These are phyloP conservation scores for Drosophila watanabei DNA, from an alignment of 1,140 invertebrate species.

Conservation along the genomic window DNA sequence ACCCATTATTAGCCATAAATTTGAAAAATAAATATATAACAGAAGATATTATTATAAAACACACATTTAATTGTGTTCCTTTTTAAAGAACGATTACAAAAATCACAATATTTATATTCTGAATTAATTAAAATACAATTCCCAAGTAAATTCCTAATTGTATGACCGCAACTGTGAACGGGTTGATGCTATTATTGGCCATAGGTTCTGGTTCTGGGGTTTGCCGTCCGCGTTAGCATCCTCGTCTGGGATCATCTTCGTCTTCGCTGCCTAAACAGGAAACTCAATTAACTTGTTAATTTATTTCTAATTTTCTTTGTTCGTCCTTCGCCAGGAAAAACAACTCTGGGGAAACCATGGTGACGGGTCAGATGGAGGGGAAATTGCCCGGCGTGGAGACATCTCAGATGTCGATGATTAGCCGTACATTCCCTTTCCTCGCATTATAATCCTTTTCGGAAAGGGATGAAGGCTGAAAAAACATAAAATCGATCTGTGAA, in stretches of 20 bases:
- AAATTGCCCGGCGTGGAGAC: not conserved
- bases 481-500: not conserved
- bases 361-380: conserved; percentile 2
- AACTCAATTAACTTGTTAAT: conserved; percentile 83
- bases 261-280: conserved; percentile 58
- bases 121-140: not conserved
- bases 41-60: too few species aligned
- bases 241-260: conserved; percentile 10
- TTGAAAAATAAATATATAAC: too few species aligned
- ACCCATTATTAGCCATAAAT: not conserved
- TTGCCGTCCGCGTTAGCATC: not conserved
- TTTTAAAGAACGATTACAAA: not conserved
- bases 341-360: conserved; percentile 29
- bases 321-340: conserved; percentile 52
- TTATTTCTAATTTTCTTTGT: conserved; percentile 81
- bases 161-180: conserved; percentile 8
- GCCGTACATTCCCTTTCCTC: not conserved
- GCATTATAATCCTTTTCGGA: not conserved
- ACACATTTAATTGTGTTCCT: not conserved
- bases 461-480: not conserved
- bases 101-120: not conserved
- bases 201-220: conserved; percentile 15
- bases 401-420: not conserved
- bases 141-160: not conserved
- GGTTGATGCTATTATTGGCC: conserved; percentile 22